Conservation (phyloP, 1,140 invertebrate species). For the Scaptomyza hsui region DNA sequence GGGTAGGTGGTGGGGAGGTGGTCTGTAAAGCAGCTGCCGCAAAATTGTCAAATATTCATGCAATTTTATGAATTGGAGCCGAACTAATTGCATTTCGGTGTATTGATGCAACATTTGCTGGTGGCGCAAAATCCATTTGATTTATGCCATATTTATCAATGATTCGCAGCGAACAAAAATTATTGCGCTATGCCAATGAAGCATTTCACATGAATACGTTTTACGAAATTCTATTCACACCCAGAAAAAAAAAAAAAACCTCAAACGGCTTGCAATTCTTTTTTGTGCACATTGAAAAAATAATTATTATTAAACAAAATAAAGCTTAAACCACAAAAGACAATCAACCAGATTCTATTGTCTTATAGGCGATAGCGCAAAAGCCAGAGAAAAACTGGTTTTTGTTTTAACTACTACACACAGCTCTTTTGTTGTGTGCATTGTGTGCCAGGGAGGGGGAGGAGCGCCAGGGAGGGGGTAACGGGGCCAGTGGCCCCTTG, state of each 20-base stretch:
- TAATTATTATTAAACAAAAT: background rate
- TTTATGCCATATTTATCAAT: constrained; percentile 67
- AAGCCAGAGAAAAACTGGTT: constrained; percentile 38
- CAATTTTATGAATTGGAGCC: constrained; percentile 70
- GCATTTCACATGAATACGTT: constrained; percentile 37
- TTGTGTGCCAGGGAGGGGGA: constrained; percentile 1
- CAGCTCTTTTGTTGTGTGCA: constrained; percentile 17
- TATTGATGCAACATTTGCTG: constrained; percentile 57
- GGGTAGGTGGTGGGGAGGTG: background rate
- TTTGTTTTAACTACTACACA: too few relatives aligned
- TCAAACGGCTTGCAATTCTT: constrained; percentile 10
- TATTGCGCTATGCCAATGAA: constrained; percentile 37
- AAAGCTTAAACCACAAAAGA: constrained; percentile 37
- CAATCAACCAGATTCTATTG: constrained; percentile 47
- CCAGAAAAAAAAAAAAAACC: constrained; percentile 7
- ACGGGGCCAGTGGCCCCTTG: background rate
- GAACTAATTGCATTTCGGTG: constrained; percentile 75
- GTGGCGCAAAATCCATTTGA: constrained; percentile 51
- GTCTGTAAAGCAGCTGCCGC: constrained; percentile 53
- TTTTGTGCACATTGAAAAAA: background rate
- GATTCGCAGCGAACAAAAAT: constrained; percentile 26
- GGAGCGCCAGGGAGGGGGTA: background rate
- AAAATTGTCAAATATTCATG: constrained; percentile 49
- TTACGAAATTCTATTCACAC: constrained; percentile 40
- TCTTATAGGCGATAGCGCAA: constrained; percentile 12